Percentiles rank a stretch among this genome's conserved stretches.
These are phyloP conservation scores for Pseudochirops corinnae DNA, from an alignment of 2,797 vertebrate genomes.

Conservation along the genomic window DNA sequence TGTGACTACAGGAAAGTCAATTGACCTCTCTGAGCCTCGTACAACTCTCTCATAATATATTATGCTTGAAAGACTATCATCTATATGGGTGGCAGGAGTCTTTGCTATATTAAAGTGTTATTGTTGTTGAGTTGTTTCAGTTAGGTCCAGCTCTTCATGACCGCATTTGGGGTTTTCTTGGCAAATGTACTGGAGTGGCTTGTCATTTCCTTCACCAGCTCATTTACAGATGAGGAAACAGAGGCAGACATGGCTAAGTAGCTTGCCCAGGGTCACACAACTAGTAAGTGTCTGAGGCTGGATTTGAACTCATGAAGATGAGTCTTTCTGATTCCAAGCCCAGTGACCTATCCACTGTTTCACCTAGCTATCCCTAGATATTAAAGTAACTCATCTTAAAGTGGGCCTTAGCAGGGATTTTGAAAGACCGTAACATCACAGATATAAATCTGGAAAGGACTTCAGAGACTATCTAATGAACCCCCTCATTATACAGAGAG, in stretches of 20 bases:
- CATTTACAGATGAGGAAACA: too few species aligned
- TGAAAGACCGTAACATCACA: background rate
- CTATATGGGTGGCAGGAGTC: background rate
- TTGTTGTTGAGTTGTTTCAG: too few species aligned
- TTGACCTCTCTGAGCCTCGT: background rate
- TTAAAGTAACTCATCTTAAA: background rate
- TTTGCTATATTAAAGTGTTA: background rate
- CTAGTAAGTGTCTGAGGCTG: background rate
- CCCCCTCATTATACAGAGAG: background rate
- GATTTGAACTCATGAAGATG: background rate
- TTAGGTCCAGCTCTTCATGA: too few species aligned
- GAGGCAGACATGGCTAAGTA: background rate
- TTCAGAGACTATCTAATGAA: background rate
- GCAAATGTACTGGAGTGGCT: too few species aligned
- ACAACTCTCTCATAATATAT: background rate
- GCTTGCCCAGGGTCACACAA: background rate
- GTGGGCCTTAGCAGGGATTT: background rate
- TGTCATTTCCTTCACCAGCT: too few species aligned
- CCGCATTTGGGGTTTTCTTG: too few species aligned
- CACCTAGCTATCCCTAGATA: background rate
- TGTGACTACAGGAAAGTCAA: background rate
- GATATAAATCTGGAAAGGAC: background rate
- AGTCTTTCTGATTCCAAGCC: background rate
- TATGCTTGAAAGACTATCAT: background rate
- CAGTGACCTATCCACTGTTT: background rate